Evolutionary conservation across 2,888 invertebrate species (phyloP), one percentile per base, ranked within the genome.

Genomic region (Theretra japonica): DNA sequence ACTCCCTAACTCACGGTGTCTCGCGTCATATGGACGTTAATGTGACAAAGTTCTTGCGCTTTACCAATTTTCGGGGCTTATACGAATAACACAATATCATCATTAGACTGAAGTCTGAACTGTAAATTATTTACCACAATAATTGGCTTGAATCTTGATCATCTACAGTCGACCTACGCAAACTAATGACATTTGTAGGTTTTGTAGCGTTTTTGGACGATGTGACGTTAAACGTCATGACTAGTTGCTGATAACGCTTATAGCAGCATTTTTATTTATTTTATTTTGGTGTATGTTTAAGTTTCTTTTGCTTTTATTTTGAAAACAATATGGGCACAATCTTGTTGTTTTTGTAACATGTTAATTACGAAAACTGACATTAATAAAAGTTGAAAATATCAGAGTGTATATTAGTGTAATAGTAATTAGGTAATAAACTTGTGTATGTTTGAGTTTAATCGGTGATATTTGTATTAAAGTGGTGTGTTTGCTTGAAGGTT

Each of bases 401-500:
- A 41, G 41, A 41, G 41, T 41, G 41, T 11, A 41, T 41, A 41
- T 15, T 69, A 28, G 11, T 30, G 4, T 8, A 58, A 33, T 33
- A 41, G 2, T 8, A 65, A 19, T 17, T n/a, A n/a, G 19, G n/a
- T n/a, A 53, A 48, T 48, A 23, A 15, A 48, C 8, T 6, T 23
- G 48, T 48, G 23, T 33, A 53, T 53, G 4, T 5, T 53, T n/a
- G n/a, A 0, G 5, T 59, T 23, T 8, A 28, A 17, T 25, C 2
- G 23, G 19, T 48, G 7, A 65, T 25, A 41, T 21, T 53, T 60
- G 60, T 50, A 71, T 72, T 70, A 48, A 68, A 68, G 53, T 73
- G 50, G 30, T 17, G 23, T 69, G 84, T 87, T 79, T 74, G 88
- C 85, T 80, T 82, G 72, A 86, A 95, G 92, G 95, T 95, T 78